Percentiles rank a stretch among this genome's conserved stretches.
Evolutionary conservation across 2,797 vertebrate species (phyloP).

Genomic region (Artibeus lituratus): DNA sequence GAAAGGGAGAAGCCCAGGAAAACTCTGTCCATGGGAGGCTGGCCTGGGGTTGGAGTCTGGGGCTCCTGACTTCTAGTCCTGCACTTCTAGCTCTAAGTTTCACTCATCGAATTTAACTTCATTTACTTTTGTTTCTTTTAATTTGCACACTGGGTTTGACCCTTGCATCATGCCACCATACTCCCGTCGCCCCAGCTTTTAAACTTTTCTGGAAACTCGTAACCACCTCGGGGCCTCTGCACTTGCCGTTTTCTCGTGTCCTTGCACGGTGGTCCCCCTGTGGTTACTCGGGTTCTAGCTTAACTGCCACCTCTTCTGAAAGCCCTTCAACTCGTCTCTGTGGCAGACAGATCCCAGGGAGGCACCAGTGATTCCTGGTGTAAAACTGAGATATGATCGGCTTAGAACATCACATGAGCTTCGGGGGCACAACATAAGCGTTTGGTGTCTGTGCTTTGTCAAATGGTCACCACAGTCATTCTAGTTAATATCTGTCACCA

Average conservation of each 20-base stretch:
- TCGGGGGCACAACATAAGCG: background rate
- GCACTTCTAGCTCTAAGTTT: background rate
- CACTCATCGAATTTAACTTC: background rate
- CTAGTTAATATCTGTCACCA: background rate
- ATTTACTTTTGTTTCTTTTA: background rate
- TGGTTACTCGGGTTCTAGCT: background rate
- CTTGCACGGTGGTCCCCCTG: background rate
- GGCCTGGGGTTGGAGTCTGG: background rate
- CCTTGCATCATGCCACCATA: no score
- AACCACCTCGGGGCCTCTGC: background rate
- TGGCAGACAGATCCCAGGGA: background rate
- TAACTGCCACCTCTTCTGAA: background rate
- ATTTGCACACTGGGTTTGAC: accelerated
- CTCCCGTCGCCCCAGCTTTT: background rate
- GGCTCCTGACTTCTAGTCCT: background rate
- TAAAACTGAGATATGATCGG: background rate
- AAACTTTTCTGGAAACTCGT: background rate
- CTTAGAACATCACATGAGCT: background rate
- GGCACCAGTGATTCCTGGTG: background rate
- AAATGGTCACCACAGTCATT: background rate
- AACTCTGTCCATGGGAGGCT: no score
- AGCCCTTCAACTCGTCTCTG: background rate
- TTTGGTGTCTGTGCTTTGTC: background rate
- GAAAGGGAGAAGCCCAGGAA: background rate
- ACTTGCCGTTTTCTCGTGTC: background rate